Evolutionary conservation across 1,140 invertebrate genomes (phyloP).

Genomic region (Calephelis virginiensis): DNA sequence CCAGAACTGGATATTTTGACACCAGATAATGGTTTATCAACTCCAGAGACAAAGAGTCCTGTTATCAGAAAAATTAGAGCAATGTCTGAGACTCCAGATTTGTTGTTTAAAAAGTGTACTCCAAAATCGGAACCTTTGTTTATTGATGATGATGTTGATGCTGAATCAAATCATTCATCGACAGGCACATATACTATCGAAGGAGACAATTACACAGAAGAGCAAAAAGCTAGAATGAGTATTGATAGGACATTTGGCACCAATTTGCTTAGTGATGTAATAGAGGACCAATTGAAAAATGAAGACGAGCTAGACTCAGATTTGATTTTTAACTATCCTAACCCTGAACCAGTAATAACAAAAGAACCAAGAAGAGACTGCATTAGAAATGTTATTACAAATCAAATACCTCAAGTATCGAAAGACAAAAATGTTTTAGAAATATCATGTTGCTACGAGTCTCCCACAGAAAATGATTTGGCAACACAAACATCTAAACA

Average conservation of each 20-base stretch:
- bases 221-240: conserved; percentile 90
- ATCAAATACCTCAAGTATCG: conserved; percentile 55
- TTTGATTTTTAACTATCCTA: conserved; percentile 58
- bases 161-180: conserved; percentile 78
- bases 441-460: conserved; percentile 81
- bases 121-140: conserved; percentile 57
- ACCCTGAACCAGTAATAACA: conserved; percentile 48
- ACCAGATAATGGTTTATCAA: conserved; percentile 73
- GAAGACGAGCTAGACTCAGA: conserved; percentile 49
- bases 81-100: conserved; percentile 61
- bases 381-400: conserved; percentile 46
- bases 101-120: conserved; percentile 63
- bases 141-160: conserved; percentile 66
- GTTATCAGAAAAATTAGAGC: conserved; percentile 51
- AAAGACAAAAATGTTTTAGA: conserved; percentile 80
- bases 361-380: conserved; percentile 63
- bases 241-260: conserved; percentile 87
- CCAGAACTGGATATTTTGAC: conserved; percentile 80
- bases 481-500: conserved; percentile 69
- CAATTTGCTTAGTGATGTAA: conserved; percentile 46
- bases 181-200: conserved; percentile 94
- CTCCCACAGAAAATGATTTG: conserved; percentile 68
- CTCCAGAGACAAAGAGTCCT: conserved; percentile 64
- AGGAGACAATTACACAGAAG: conserved; percentile 89
- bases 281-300: conserved; percentile 52